phyloP scores from a whole-genome alignment of 2,113 vertebrate genomes.

The Parus major region DNA sequence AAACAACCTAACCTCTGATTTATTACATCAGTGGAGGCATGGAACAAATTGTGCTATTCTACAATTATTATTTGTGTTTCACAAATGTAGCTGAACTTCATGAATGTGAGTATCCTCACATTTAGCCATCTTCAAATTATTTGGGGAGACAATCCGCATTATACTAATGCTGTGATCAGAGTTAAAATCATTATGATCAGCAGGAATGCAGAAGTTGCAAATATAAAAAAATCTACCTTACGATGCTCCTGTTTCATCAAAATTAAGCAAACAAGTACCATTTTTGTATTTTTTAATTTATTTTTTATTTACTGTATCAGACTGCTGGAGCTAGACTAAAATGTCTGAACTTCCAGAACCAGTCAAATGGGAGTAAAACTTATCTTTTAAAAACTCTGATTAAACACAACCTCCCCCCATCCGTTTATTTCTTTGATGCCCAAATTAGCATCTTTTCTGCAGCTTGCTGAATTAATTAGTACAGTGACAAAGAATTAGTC shows the following conservation, averaged over 20 bases:
- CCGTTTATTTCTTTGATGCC: conserved; percentile 76
- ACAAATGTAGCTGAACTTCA: background rate
- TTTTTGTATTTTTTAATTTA: background rate
- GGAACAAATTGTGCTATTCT: background rate
- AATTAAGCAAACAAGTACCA: background rate
- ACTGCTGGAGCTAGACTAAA: conserved; percentile 40
- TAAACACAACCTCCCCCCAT: conserved; percentile 72
- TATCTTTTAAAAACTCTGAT: conserved; percentile 76
- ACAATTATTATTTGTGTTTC: background rate
- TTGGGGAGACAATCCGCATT: background rate
- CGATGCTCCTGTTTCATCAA: background rate
- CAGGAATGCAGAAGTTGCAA: background rate
- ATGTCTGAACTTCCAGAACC: conserved; percentile 43
- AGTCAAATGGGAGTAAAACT: conserved; percentile 71
- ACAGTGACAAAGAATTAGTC: conserved; percentile 81
- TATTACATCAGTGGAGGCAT: background rate
- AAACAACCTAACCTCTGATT: background rate
- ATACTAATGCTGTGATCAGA: background rate
- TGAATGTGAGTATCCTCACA: background rate
- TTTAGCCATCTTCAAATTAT: background rate
- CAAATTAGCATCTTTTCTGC: conserved; percentile 82
- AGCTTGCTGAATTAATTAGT: conserved; percentile 82
- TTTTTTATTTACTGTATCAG: background rate
- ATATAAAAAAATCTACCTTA: background rate
- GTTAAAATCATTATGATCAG: background rate